These are phyloP conservation scores for Chalcosyrphus nemorum DNA, from an alignment of 2,888 invertebrate species.

Conservation along the genomic window DNA sequence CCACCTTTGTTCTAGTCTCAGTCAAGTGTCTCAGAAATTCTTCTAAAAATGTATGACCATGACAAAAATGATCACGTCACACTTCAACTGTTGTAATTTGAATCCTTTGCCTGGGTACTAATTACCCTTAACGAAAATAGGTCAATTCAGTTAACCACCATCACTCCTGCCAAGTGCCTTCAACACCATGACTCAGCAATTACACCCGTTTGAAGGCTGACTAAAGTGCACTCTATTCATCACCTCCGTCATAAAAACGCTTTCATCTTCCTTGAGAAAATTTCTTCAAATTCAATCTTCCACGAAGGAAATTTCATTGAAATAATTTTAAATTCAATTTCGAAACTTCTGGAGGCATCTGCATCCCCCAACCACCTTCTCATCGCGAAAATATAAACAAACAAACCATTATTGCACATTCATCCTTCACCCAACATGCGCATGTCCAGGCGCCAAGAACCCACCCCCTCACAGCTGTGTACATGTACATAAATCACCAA, in stretches of 20 bases:
- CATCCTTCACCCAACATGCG: conserved; percentile 16
- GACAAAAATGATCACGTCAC: no score
- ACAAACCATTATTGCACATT: conserved; percentile 41
- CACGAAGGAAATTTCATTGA: background rate
- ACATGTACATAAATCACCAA: conserved; percentile 31
- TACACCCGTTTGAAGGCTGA: background rate
- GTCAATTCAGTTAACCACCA: background rate
- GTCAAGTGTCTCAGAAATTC: no score
- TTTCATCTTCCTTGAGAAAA: background rate
- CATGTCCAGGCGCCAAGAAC: conserved; percentile 35
- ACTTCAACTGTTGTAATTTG: no score
- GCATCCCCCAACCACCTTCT: background rate
- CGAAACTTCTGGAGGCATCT: background rate
- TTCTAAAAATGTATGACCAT: no score
- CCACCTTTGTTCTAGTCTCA: no score
- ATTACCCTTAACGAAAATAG: background rate
- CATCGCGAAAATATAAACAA: conserved; percentile 27
- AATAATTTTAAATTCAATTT: background rate
- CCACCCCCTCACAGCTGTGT: conserved; percentile 8
- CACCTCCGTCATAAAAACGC: no score
- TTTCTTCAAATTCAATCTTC: background rate
- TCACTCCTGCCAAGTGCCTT: background rate
- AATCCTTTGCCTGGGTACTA: no score
- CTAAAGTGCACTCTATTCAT: no score
- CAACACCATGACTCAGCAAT: background rate